Evolutionary conservation across 2,113 vertebrate species (phyloP).

Genomic region (Oreocharis arfaki): DNA sequence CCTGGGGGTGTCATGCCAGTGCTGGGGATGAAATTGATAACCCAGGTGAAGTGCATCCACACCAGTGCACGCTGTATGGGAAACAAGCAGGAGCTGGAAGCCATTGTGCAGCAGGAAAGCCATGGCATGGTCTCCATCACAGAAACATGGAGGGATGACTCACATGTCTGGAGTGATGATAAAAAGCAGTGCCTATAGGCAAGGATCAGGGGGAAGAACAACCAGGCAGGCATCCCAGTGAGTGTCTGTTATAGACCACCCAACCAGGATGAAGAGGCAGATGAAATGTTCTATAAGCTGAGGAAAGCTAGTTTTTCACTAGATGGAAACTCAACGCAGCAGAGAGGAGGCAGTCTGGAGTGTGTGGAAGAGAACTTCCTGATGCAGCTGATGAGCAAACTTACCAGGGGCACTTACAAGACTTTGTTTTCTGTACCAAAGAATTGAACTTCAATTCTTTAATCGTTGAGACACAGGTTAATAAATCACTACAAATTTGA

Average conservation of each 20-base stretch:
- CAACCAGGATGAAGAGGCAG: not conserved
- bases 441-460: not conserved
- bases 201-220: too few relatives aligned
- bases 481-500: not conserved
- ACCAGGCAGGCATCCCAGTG: not conserved
- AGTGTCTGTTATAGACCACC: not conserved
- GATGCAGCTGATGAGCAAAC: not conserved
- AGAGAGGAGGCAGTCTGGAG: not conserved
- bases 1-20: not conserved
- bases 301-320: not conserved
- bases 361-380: not conserved
- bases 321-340: not conserved
- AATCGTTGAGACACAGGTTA: not conserved
- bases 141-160: accelerated
- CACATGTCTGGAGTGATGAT: not conserved
- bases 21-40: not conserved
- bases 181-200: too few relatives aligned
- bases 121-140: accelerated
- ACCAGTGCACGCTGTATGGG: not conserved
- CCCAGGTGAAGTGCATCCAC: not conserved
- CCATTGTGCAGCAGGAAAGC: not conserved
- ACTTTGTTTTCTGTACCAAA: not conserved
- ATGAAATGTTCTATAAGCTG: not conserved
- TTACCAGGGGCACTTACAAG: not conserved
- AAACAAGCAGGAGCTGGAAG: not conserved